phyloP scores from a whole-genome alignment of 1,140 invertebrate genomes.

The Drosophila trapezifrons region DNA sequence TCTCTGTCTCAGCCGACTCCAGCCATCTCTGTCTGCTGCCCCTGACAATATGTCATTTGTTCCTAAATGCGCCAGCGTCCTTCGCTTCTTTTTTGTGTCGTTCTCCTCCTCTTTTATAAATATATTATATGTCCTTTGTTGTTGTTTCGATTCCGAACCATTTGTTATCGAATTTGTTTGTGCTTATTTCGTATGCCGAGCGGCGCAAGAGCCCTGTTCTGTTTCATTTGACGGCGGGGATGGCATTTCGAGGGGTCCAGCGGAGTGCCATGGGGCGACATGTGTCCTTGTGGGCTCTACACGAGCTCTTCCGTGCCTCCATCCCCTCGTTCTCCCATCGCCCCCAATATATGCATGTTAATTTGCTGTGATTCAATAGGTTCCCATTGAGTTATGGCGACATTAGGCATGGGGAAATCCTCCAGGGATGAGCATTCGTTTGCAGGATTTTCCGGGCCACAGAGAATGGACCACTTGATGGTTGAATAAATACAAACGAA shows the following conservation, averaged over 20 bases:
- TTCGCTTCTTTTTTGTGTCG: conserved; percentile 40
- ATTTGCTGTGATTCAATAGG: conserved; percentile 82
- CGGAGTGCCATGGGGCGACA: conserved; percentile 47
- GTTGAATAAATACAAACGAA: conserved; percentile 37
- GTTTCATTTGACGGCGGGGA: conserved; percentile 17
- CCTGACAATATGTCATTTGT: conserved; percentile 81
- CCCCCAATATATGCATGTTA: conserved; percentile 70
- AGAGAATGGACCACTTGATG: conserved; percentile 11
- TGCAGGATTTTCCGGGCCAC: conserved; percentile 7
- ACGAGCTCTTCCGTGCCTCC: conserved; percentile 10
- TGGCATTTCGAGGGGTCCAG: conserved; percentile 8
- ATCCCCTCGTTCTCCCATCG: conserved; percentile 2
- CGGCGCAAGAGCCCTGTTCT: conserved; percentile 43
- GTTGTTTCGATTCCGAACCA: conserved; percentile 76
- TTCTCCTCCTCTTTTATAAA: conserved; percentile 39
- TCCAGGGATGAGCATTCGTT: conserved; percentile 31
- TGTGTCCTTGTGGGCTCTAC: conserved; percentile 52
- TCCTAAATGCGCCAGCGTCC: conserved; percentile 64
- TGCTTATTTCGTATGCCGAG: conserved; percentile 74
- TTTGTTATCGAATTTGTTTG: conserved; percentile 81
- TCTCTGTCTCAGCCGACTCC: not conserved
- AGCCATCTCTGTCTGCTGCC: conserved; percentile 22
- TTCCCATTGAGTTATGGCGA: conserved; percentile 75
- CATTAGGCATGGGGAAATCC: conserved; percentile 62
- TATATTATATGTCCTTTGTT: conserved; percentile 62